Conservation (phyloP, 2,113 vertebrate species). For the Glaucomys volans region DNA sequence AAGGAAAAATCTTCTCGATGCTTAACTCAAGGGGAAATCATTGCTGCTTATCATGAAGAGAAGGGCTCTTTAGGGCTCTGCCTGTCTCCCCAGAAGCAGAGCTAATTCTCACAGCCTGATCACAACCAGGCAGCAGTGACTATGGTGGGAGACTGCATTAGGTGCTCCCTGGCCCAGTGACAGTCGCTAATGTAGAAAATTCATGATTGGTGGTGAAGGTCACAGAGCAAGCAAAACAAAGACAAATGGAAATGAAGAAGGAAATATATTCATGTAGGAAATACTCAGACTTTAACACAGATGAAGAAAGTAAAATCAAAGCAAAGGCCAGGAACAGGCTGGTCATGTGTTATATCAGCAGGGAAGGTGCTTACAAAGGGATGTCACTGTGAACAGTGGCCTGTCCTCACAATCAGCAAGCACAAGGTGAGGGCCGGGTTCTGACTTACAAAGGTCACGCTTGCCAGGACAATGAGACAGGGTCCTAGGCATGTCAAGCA, state of each 20-base stretch:
- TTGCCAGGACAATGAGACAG: fast-evolving
- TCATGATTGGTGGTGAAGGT: background rate
- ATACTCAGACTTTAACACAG: background rate
- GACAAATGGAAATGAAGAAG: no score
- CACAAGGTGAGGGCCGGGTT: fast-evolving
- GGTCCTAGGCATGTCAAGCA: background rate
- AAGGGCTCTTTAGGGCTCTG: background rate
- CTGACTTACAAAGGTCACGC: background rate
- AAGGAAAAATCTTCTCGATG: background rate
- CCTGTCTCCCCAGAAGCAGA: background rate
- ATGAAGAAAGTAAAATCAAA: background rate
- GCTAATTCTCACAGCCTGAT: background rate
- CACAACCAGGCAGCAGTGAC: no score
- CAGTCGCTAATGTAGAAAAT: background rate
- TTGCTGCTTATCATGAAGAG: background rate
- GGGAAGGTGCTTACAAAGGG: background rate
- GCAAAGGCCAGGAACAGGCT: background rate
- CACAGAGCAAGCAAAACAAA: background rate
- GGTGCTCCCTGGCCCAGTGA: no score
- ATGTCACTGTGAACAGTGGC: no score
- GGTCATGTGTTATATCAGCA: background rate
- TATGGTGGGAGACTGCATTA: fast-evolving
- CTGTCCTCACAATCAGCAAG: background rate
- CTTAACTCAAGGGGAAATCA: background rate
- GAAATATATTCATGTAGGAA: background rate